Evolutionary conservation across 2,113 vertebrate genomes (phyloP), one percentile per base, ranked within the genome.

Genomic region (Nannospalax galili): DNA sequence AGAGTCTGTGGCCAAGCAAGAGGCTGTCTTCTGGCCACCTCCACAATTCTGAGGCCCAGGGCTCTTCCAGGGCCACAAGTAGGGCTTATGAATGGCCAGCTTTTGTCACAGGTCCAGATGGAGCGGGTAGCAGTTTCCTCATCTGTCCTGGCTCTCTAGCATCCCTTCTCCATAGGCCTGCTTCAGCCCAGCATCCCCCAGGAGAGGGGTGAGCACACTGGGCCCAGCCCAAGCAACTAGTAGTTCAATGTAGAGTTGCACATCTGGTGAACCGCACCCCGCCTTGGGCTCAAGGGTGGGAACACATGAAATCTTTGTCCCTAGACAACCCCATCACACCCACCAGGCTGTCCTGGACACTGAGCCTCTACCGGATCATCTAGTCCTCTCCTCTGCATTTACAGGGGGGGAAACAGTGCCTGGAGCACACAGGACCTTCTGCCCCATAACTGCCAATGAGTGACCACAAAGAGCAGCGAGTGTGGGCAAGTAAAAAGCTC

Each of bases 261-360:
- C 95, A 97, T 95, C 96, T 97, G 97, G 97, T 19, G 2, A n/a
- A 94, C 91, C 81, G 77, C 37, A 35, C 69, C 85, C 85, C 5
- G 15, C 90, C 91, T 90, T 91, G 64, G 64, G 58, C 52, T 88
- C n/a, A 22, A 93, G 91, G 79, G 52, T 40, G 17, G 94, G 70
- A 52, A 93, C 86, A 95, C 52, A 97, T 48, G 87, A 89, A 52
- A 93, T 96, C 95, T 94, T 65, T 97, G 96, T 97, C 96, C 96
- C 96, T 65, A 92, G 74, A 69, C 91, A 97, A 97, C 95, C 95
- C 89, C 79, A 80, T 82, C 86, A 91, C 78, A 88, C 28, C 60
- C 70, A 92, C 40, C 32, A 92, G 30, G 72, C 92, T 74, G 42
- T 28, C 35, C 84, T 72, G 67, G 52, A 60, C n/a, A 87, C 90